These are phyloP conservation scores for Zaprionus kolodkinae DNA, from an alignment of 1,140 invertebrate genomes.

Conservation along the genomic window DNA sequence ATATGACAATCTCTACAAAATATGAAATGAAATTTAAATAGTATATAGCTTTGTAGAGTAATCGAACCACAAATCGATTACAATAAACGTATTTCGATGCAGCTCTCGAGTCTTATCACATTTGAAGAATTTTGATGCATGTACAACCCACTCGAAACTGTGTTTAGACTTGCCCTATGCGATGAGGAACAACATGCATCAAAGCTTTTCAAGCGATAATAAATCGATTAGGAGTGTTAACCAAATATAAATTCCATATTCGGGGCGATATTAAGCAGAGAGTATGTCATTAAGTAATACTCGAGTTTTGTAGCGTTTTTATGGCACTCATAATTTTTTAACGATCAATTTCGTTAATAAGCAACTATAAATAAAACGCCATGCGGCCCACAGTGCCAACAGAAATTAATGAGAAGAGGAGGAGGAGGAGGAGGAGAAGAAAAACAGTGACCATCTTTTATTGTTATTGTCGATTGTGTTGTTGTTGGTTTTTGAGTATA, in stretches of 20 bases:
- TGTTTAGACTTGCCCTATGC: background rate
- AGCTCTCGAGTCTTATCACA: background rate
- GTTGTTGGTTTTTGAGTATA: background rate
- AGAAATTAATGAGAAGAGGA: slow-evolving; percentile 13
- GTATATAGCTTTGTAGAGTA: too few species aligned
- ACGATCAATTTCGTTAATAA: slow-evolving; percentile 77
- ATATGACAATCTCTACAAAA: background rate
- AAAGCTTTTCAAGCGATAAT: slow-evolving; percentile 48
- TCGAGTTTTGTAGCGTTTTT: slow-evolving; percentile 46
- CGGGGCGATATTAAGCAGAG: slow-evolving; percentile 40
- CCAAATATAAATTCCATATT: slow-evolving; percentile 51
- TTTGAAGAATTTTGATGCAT: background rate
- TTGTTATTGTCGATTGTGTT: slow-evolving; percentile 26
- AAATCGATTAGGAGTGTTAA: slow-evolving; percentile 63
- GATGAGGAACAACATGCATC: slow-evolving; percentile 7
- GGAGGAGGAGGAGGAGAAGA: slow-evolving; percentile 1
- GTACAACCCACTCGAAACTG: background rate
- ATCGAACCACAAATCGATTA: background rate
- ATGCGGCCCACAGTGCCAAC: slow-evolving; percentile 3
- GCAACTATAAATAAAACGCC: slow-evolving; percentile 62
- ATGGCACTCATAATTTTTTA: slow-evolving; percentile 60
- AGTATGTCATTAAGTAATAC: slow-evolving; percentile 60
- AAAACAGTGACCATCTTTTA: slow-evolving; percentile 39
- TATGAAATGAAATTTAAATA: background rate
- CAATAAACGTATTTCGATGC: background rate